Evolutionary conservation across 2,888 invertebrate genomes (phyloP).

Genomic region (Hedya salicella): DNA sequence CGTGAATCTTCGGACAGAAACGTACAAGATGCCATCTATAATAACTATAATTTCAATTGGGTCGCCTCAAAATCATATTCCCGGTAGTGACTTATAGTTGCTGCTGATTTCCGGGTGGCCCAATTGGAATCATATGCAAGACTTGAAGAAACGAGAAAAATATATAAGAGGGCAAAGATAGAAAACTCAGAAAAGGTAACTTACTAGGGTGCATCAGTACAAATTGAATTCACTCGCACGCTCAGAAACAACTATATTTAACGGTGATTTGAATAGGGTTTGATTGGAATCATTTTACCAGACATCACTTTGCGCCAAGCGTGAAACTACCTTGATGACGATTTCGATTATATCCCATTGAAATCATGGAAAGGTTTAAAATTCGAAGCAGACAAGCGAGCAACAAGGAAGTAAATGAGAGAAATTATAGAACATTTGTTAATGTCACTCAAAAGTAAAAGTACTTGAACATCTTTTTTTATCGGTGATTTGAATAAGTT

Average conservation of each 20-base stretch:
- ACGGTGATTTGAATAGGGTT: slow-evolving; percentile 21
- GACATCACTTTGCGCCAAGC: background rate
- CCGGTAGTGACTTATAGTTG: background rate
- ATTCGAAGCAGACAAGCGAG: background rate
- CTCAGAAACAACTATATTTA: background rate
- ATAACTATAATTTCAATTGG: slow-evolving; percentile 8
- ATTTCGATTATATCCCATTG: slow-evolving; percentile 10
- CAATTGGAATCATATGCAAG: background rate
- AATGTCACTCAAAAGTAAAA: background rate
- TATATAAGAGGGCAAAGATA: background rate
- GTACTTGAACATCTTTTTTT: background rate
- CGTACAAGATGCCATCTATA: background rate
- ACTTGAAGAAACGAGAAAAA: background rate
- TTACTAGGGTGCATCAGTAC: background rate
- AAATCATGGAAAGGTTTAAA: slow-evolving; percentile 5
- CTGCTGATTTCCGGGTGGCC: background rate
- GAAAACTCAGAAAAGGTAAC: background rate
- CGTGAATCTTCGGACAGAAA: slow-evolving; percentile 20
- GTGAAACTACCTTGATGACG: background rate
- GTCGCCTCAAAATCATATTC: background rate
- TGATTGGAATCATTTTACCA: slow-evolving; percentile 12
- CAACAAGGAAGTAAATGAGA: background rate
- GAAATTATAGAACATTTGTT: background rate
- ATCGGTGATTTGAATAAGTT: slow-evolving; percentile 37
- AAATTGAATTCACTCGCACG: background rate